Evolutionary conservation across 2,888 invertebrate species (phyloP), one percentile per base, ranked within the genome.

Genomic region (Augiades crinisus): DNA sequence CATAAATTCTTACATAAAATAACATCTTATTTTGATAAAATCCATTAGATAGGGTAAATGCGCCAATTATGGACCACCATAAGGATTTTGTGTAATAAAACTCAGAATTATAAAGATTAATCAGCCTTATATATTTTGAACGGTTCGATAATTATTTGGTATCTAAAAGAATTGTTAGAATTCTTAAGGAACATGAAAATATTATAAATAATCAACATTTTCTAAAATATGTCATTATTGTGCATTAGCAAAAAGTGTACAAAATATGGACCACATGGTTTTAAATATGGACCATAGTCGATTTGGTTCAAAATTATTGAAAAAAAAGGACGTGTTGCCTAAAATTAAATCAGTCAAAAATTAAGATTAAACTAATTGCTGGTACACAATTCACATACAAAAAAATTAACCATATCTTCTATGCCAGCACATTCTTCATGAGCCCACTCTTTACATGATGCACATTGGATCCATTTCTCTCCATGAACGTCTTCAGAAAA

Each of bases 171-270:
- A 37, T 31, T 52, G 10, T 22, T 22, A 56, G 37, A 47, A 52
- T 56, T 49, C 44, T 53, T 49, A 46, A 55, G 16, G 12, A 56
- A 56, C 47, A 46, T 53, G 19, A 50, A 53, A 45, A 54, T 54
- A 47, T 54, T 56, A 56, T 38, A 56, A 56, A 52, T 54, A 56
- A 52, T 54, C 52, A 54, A 54, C 47, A 52, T 56, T 54, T 52
- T 36, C 19, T 19, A 19, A 19, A 36, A 36, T 36, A 36, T 36
- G 36, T 36, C 36, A 36, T 36, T 36, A 36, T 36, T 36, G 10
- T 36, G 36, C 36, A 36, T 19, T 36, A 19, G 17, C 19, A 17
- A 36, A 36, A 17, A 36, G 17, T 36, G 36, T 19, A 19, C 36
- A 19, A 19, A 36, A 36, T 19, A 36, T 36, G 36, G 36, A 19